Evolutionary conservation across 2,797 vertebrate species (phyloP).

Genomic region (Poeciliopsis infans): DNA sequence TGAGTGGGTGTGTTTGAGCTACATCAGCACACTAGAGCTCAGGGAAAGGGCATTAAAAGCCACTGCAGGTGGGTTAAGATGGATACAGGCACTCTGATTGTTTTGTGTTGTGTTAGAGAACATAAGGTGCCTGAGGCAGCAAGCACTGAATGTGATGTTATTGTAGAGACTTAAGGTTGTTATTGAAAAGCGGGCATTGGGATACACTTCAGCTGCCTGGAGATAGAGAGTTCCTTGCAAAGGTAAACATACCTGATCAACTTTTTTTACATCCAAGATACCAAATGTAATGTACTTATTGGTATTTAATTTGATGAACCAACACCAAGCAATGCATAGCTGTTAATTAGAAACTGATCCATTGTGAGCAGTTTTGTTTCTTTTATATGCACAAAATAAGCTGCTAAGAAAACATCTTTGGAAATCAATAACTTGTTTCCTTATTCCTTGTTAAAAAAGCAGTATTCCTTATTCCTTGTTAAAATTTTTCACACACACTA

Average conservation of each 20-base stretch:
- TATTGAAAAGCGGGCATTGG: slow-evolving; percentile 36
- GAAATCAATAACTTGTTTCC: not conserved
- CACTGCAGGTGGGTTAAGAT: slow-evolving; percentile 48
- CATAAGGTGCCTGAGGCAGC: slow-evolving; percentile 52
- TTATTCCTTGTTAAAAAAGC: no score
- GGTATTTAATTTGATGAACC: not conserved
- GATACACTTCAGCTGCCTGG: slow-evolving; percentile 29
- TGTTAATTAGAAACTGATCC: not conserved
- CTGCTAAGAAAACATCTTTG: not conserved
- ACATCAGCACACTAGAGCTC: slow-evolving; percentile 25
- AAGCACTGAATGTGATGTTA: slow-evolving; percentile 28
- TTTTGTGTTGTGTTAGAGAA: slow-evolving; percentile 48
- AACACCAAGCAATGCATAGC: not conserved
- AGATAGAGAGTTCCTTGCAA: not conserved
- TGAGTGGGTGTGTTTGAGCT: slow-evolving; percentile 50
- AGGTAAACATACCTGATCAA: not conserved
- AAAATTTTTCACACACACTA: not conserved
- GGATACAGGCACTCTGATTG: slow-evolving; percentile 34
- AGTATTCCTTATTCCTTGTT: not conserved
- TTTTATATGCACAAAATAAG: not conserved
- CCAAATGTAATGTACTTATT: not conserved
- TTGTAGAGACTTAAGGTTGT: slow-evolving; percentile 53
- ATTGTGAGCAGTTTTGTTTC: not conserved
- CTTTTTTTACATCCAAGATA: not conserved
- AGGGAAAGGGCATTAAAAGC: slow-evolving; percentile 46